A percentile compares a stretch with the other conserved stretches of the same genome.
Conservation (phyloP, 2,888 invertebrate species). For the Ormia ochracea region DNA sequence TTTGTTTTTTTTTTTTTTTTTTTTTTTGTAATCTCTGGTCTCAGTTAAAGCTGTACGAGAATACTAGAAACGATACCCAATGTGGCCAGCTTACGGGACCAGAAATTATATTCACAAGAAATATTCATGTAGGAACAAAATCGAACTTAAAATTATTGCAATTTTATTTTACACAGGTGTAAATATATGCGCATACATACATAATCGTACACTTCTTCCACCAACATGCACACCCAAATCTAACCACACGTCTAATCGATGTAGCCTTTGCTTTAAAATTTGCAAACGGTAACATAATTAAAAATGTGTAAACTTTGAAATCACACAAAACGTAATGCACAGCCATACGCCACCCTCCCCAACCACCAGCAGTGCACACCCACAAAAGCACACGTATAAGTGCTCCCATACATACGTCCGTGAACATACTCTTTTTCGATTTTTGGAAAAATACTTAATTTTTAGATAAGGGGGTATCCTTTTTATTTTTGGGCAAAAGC, state of each 20-base stretch:
- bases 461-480: neutral
- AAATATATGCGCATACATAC: no score
- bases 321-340: slow-evolving; percentile 42
- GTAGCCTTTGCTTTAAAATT: slow-evolving; percentile 59
- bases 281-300: slow-evolving; percentile 62
- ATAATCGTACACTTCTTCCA: neutral
- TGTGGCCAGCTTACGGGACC: no score
- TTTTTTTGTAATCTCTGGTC: no score
- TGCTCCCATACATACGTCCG: neutral
- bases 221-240: slow-evolving; percentile 36
- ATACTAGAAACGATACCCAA: no score
- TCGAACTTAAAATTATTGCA: no score
- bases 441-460: neutral
- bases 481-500: no score
- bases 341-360: neutral
- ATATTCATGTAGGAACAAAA: no score
- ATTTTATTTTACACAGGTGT: no score
- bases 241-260: slow-evolving; percentile 58
- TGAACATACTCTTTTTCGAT: neutral
- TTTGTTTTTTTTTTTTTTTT: no score
- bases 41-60: no score
- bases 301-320: slow-evolving; percentile 60
- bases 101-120: no score
- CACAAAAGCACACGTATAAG: neutral
- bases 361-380: neutral